Percentiles rank a stretch among this genome's conserved stretches.
phyloP scores from a whole-genome alignment of 2,888 invertebrate species.

The Gasteruption jaculator region DNA sequence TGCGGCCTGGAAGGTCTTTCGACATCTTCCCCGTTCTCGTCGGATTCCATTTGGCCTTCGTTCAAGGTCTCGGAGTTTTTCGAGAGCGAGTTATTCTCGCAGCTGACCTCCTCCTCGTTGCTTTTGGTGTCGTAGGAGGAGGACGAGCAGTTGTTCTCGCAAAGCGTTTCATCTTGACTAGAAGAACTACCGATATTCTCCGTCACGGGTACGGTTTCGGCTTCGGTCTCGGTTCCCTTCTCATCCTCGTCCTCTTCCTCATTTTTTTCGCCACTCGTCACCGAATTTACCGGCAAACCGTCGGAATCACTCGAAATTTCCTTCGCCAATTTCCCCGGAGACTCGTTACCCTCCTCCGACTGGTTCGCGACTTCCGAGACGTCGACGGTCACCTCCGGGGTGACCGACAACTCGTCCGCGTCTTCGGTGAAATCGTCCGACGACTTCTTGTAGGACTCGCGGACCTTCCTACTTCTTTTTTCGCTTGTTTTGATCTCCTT shows the following conservation, averaged over 20 bases:
- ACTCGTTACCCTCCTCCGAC: too few species aligned
- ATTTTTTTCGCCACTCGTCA: constrained; percentile 10
- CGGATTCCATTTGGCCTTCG: not conserved
- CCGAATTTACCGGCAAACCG: constrained; percentile 13
- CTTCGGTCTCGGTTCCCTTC: constrained; percentile 12
- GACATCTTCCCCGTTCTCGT: constrained; percentile 27
- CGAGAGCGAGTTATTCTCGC: too few species aligned
- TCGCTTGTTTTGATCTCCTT: constrained; percentile 26
- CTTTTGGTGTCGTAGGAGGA: too few species aligned
- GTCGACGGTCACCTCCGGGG: constrained; percentile 21
- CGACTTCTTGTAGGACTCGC: too few species aligned
- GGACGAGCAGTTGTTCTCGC: constrained; percentile 20
- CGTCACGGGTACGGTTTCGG: constrained; percentile 4
- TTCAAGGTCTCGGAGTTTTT: constrained; percentile 7
- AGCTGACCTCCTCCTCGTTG: too few species aligned
- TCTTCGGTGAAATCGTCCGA: too few species aligned
- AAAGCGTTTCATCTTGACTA: not conserved
- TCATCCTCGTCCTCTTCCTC: constrained; percentile 15
- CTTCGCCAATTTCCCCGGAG: too few species aligned
- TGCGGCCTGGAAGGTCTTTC: constrained; percentile 42
- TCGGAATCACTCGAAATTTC: constrained; percentile 25
- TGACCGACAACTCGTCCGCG: too few species aligned
- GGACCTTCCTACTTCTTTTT: constrained; percentile 27
- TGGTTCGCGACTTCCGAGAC: too few species aligned
- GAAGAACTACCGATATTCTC: constrained; percentile 9